Conservation (phyloP, 1,140 invertebrate genomes). For the Drosophila nikananu region DNA sequence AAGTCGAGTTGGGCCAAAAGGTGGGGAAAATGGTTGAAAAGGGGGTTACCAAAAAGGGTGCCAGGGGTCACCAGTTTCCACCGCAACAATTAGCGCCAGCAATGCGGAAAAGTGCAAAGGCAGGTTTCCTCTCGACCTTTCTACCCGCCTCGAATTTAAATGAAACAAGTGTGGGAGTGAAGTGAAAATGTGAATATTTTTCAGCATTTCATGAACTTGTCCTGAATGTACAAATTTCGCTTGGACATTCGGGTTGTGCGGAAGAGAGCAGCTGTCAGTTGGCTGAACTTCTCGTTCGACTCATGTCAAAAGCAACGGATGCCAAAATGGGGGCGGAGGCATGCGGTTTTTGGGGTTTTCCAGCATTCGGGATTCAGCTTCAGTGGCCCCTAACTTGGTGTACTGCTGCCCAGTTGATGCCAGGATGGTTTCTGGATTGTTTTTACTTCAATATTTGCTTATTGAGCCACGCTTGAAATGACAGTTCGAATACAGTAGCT, state of each 20-base stretch:
- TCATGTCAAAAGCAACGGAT: constrained; percentile 28
- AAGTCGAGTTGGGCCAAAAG: neutral
- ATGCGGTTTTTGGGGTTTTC: constrained; percentile 35
- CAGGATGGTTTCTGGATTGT: constrained; percentile 32
- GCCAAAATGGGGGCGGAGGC: constrained; percentile 2
- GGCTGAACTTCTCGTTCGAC: constrained; percentile 36
- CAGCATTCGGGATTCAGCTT: constrained; percentile 6
- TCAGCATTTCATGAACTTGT: constrained; percentile 65
- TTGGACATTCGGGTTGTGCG: constrained; percentile 21
- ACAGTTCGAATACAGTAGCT: constrained; percentile 19
- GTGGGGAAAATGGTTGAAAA: neutral
- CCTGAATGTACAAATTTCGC: constrained; percentile 18
- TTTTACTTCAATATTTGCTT: constrained; percentile 67
- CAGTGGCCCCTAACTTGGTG: constrained; percentile 18
- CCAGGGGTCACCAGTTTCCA: neutral
- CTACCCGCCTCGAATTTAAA: constrained; percentile 10
- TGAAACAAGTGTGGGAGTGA: constrained; percentile 23
- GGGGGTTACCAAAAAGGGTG: neutral
- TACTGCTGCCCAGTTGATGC: constrained; percentile 43
- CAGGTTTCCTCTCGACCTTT: neutral
- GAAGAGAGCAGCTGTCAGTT: constrained; percentile 29
- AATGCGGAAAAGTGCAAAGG: constrained; percentile 47
- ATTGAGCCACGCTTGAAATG: constrained; percentile 61
- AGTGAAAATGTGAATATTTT: constrained; percentile 37
- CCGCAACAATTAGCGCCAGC: constrained; percentile 42